Percentiles rank a stretch among this genome's conserved stretches.
phyloP scores from a whole-genome alignment of 2,113 vertebrate genomes.

The Suricata suricatta region DNA sequence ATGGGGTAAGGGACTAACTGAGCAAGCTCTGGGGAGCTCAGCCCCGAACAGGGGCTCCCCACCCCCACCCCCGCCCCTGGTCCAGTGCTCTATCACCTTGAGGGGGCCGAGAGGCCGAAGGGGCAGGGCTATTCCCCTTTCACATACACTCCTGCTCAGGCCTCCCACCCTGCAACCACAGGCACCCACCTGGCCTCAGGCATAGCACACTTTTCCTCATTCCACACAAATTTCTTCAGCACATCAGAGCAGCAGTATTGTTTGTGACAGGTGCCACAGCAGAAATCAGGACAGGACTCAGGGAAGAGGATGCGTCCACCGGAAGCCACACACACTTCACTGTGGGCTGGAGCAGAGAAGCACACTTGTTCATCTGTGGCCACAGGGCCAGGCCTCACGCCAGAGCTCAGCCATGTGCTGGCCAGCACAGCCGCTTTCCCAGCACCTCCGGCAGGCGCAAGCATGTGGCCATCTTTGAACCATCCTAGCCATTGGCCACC shows the following conservation, averaged over 20 bases:
- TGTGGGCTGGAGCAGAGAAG: constrained; percentile 62
- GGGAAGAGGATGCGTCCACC: not conserved
- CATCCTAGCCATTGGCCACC: not conserved
- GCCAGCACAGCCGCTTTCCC: not conserved
- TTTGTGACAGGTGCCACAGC: constrained; percentile 70
- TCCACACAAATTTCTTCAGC: constrained; percentile 18
- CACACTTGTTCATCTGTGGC: not conserved
- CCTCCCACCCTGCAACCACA: not conserved
- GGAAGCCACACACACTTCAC: constrained; percentile 58
- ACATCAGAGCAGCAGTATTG: constrained; percentile 73
- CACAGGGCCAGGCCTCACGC: not conserved
- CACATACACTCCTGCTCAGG: not conserved
- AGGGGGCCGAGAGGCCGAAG: not conserved
- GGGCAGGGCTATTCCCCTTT: not conserved
- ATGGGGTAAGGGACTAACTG: rapidly evolving
- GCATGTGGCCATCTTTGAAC: not conserved
- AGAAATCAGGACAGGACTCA: constrained; percentile 73
- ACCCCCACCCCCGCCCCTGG: not conserved
- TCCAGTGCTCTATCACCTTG: not conserved
- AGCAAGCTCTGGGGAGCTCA: not conserved
- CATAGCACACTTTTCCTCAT: not conserved
- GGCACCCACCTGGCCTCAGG: constrained; percentile 61
- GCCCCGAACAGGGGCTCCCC: not conserved
- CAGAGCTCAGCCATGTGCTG: not conserved
- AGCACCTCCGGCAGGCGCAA: not conserved